Evolutionary conservation across 2,888 invertebrate species (phyloP).

Genomic region (Hirtodrosophila histrioides): DNA sequence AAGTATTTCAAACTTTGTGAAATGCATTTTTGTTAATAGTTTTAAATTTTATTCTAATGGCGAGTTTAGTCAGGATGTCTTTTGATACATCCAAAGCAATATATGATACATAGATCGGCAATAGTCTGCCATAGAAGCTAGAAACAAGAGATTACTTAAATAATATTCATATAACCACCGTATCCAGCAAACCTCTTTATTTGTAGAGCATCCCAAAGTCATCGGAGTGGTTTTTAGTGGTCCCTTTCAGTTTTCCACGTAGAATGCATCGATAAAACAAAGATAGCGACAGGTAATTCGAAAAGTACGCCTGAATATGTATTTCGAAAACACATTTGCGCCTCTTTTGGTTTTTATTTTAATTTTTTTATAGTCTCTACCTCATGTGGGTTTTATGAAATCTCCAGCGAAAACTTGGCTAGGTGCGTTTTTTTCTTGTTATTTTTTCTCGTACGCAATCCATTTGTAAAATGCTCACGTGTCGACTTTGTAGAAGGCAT

Average conservation of each 20-base stretch:
- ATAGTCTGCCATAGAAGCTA: no score
- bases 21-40: no score
- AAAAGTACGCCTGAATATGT: conserved; percentile 57
- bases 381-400: conserved; percentile 62
- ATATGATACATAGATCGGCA: no score
- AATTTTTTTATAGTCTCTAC: conserved; percentile 54
- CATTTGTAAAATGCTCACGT: conserved; percentile 71
- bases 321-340: conserved; percentile 48
- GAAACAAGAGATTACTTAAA: no score
- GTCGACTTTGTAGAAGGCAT: conserved; percentile 52
- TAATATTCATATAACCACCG: no score
- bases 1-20: no score
- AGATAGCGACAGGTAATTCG: conserved; percentile 42
- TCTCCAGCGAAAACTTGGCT: conserved; percentile 26
- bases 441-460: conserved; percentile 25
- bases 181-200: neutral
- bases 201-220: conserved; percentile 32
- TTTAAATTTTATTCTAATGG: no score
- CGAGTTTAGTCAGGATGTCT: no score
- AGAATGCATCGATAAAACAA: conserved; percentile 46
- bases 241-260: conserved; percentile 8
- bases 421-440: conserved; percentile 45
- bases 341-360: conserved; percentile 54
- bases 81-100: no score
- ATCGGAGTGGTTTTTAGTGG: neutral